Conservation (phyloP, 37 sponge, comb jelly and placozoan genomes). For the Oopsacas minuta region DNA sequence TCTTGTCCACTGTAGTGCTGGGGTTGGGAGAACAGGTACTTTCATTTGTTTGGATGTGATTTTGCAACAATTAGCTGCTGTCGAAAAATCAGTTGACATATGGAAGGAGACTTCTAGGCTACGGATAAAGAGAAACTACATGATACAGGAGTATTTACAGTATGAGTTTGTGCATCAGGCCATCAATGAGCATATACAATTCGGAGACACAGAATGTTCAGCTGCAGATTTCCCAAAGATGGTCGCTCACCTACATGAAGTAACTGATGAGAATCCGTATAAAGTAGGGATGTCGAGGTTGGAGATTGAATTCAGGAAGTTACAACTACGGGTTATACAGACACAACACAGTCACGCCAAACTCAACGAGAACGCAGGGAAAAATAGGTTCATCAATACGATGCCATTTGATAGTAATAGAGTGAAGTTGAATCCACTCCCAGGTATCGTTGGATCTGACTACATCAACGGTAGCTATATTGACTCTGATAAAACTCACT, state of each 20-base stretch:
- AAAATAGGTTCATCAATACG: not conserved
- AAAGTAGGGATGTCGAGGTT: not conserved
- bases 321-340: not conserved
- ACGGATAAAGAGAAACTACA: not conserved
- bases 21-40: conserved; percentile 2
- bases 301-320: not conserved
- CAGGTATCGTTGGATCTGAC: not conserved
- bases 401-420: not conserved
- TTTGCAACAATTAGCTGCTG: not conserved
- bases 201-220: not conserved
- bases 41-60: not conserved
- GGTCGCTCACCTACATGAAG: not conserved
- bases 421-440: not conserved
- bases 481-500: not conserved
- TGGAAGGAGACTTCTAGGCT: not conserved
- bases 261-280: not conserved
- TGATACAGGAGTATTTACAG: not conserved
- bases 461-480: not conserved
- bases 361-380: not conserved
- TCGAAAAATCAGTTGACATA: not conserved
- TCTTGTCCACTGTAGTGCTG: not conserved
- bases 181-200: conserved; percentile 1
- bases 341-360: not conserved
- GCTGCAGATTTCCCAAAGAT: not conserved
- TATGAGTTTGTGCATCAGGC: conserved; percentile 4